Percentiles rank a stretch among this genome's conserved stretches.
These are phyloP conservation scores for Prionailurus viverrinus DNA, from an alignment of 2,113 vertebrate genomes.

Conservation along the genomic window DNA sequence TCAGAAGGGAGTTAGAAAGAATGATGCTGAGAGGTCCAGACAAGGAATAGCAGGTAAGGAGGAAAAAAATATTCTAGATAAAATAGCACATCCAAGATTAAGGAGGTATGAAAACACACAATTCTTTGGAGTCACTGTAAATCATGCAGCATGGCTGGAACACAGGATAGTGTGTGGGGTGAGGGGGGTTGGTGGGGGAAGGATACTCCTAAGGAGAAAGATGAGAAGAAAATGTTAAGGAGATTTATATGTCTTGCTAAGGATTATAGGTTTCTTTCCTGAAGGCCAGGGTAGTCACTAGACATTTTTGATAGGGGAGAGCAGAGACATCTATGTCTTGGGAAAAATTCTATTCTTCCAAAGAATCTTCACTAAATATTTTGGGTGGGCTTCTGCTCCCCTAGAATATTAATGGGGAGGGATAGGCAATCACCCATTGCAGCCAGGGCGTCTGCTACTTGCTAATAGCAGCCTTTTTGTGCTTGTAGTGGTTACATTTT, in stretches of 20 bases:
- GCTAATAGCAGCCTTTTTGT: background rate
- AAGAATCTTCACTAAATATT: background rate
- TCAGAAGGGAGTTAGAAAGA: background rate
- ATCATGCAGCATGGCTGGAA: background rate
- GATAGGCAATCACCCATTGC: background rate
- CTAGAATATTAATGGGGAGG: background rate
- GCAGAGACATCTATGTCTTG: background rate
- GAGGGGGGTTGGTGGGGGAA: rapidly evolving
- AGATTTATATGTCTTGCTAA: background rate
- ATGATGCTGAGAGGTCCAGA: background rate
- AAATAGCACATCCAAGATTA: background rate
- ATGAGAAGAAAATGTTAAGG: background rate
- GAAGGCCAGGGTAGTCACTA: background rate
- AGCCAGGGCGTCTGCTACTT: background rate
- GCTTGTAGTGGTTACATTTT: background rate
- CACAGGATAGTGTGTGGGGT: background rate
- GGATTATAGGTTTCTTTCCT: background rate
- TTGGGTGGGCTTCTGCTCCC: background rate
- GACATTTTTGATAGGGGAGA: background rate
- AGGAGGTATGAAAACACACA: background rate
- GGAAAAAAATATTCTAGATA: background rate
- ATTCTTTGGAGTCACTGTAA: background rate
- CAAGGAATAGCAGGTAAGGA: background rate
- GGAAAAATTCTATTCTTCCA: background rate
- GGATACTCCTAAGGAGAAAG: background rate